phyloP scores from a whole-genome alignment of 2,888 invertebrate genomes.

The Willowsia nigromaculata region DNA sequence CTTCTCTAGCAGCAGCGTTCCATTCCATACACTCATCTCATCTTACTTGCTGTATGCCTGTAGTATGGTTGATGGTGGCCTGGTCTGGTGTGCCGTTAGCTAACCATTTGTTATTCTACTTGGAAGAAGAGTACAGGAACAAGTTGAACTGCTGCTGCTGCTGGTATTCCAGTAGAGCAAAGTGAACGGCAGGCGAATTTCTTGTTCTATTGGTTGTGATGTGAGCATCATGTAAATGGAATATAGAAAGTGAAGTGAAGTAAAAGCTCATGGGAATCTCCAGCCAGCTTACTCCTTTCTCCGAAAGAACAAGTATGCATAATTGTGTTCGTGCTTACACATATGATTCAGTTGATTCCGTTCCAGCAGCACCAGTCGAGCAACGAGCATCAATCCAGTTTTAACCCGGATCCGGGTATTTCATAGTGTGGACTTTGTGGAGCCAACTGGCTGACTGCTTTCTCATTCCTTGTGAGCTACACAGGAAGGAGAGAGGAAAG shows the following conservation, averaged over 20 bases:
- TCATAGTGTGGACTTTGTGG: conserved; percentile 33
- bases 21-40: conserved; percentile 45
- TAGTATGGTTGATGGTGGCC: too few species aligned
- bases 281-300: conserved; percentile 41
- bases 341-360: conserved; percentile 18
- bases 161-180: neutral
- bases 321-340: conserved; percentile 47
- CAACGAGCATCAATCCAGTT: conserved; percentile 38
- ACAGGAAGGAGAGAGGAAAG: neutral
- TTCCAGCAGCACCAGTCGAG: neutral
- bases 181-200: neutral
- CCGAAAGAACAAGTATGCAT: conserved; percentile 41
- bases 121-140: neutral
- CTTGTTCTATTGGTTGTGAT: neutral
- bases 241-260: conserved; percentile 38
- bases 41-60: neutral
- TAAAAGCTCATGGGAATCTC: conserved; percentile 57
- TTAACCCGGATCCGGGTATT: conserved; percentile 58
- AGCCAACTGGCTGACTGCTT: conserved; percentile 10
- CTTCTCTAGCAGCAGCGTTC: conserved; percentile 11
- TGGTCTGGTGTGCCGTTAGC: conserved; percentile 11
- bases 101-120: neutral
- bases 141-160: neutral
- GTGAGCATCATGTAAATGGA: conserved; percentile 34
- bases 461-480: neutral